phyloP scores from a whole-genome alignment of 2,113 vertebrate genomes.

The Gallinago paraguaiae region DNA sequence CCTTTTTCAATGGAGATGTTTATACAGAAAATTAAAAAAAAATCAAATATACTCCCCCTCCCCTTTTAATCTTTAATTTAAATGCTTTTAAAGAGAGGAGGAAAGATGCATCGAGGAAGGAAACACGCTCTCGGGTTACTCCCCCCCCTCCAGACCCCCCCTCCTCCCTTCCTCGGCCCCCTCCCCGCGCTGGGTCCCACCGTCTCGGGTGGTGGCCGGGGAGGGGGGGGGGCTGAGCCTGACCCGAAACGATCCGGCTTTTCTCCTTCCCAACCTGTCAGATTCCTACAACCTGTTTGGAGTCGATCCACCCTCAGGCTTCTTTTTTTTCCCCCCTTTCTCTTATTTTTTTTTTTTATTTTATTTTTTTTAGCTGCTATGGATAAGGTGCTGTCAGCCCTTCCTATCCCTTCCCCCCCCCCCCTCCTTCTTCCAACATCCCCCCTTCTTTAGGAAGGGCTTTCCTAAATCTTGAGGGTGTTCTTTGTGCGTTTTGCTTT shows the following conservation, averaged over 20 bases:
- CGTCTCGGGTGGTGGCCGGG: neutral
- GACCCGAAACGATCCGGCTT: neutral
- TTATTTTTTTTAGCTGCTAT: neutral
- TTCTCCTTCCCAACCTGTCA: neutral
- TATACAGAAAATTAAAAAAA: neutral
- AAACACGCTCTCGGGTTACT: neutral
- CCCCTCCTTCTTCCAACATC: neutral
- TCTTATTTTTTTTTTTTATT: neutral
- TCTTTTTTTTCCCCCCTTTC: neutral
- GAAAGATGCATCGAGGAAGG: neutral
- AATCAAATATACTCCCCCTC: fast-evolving
- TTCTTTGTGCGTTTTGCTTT: neutral
- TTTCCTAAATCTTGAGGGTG: neutral
- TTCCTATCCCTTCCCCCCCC: too few species aligned
- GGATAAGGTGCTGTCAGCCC: neutral
- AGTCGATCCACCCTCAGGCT: neutral
- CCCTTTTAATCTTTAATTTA: neutral
- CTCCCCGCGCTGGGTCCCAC: neutral
- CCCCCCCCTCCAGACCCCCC: too few species aligned
- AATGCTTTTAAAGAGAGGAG: neutral
- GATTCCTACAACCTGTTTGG: neutral
- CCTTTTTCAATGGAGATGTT: neutral
- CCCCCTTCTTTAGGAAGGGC: too few species aligned
- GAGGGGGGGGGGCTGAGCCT: neutral
- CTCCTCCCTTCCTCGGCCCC: neutral